Conservation (phyloP, 1,140 invertebrate species). For the Drosophila littoralis region DNA sequence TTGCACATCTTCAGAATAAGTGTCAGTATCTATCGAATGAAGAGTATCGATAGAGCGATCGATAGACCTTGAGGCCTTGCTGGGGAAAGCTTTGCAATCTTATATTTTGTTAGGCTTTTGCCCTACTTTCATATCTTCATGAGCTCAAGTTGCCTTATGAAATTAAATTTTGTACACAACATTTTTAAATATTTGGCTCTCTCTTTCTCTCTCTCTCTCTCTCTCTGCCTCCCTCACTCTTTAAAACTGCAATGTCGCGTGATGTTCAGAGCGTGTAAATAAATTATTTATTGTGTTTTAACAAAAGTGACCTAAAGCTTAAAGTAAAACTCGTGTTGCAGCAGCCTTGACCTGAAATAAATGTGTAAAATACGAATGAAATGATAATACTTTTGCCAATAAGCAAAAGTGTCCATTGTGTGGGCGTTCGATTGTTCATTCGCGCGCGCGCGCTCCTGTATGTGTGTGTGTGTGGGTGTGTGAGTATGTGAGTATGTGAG, state of each 20-base stretch:
- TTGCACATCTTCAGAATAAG: too few species aligned
- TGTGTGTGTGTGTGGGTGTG: constrained; percentile 15
- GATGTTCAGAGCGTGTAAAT: background rate
- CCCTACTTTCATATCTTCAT: too few species aligned
- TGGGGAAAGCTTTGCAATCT: too few species aligned
- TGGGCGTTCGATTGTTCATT: constrained; percentile 2
- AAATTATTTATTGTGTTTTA: constrained; percentile 9
- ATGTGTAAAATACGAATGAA: constrained; percentile 36
- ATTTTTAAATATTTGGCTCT: too few species aligned
- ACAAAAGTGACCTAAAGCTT: constrained; percentile 39
- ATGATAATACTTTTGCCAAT: constrained; percentile 47
- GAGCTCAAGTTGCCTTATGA: too few species aligned
- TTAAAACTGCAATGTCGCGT: background rate
- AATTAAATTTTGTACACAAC: too few species aligned
- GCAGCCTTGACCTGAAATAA: constrained; percentile 59
- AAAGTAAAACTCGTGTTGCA: constrained; percentile 26
- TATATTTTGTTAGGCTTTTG: too few species aligned
- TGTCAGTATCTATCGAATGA: too few species aligned
- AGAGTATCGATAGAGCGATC: too few species aligned
- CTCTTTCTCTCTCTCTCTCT: too few species aligned
- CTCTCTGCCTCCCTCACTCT: background rate
- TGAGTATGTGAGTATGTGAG: constrained; percentile 16
- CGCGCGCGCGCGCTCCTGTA: too few species aligned
- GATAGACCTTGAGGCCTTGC: too few species aligned
- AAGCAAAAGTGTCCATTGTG: constrained; percentile 32